These are phyloP conservation scores for Lomographa bimaculata DNA, from an alignment of 2,888 invertebrate species.

Conservation along the genomic window DNA sequence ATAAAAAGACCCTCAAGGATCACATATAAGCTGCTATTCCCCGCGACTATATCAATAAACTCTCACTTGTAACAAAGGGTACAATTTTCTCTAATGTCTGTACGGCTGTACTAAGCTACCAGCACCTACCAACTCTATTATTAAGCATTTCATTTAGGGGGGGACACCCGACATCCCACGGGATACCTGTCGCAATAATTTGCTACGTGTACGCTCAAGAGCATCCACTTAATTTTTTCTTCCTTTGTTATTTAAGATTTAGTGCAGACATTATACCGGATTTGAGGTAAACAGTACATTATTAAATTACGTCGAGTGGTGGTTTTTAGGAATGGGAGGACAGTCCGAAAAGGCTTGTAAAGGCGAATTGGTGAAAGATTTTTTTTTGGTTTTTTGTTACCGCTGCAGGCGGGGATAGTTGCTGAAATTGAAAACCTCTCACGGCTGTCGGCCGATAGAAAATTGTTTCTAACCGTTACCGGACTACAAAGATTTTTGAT, in stretches of 20 bases:
- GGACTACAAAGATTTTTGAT: too few relatives aligned
- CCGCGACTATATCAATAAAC: slow-evolving; percentile 48
- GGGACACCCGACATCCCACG: slow-evolving; percentile 60
- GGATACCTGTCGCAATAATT: slow-evolving; percentile 78
- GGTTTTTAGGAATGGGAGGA: slow-evolving; percentile 12
- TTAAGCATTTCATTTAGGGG: slow-evolving; percentile 76
- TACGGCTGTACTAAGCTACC: slow-evolving; percentile 57
- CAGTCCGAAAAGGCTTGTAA: slow-evolving; percentile 12
- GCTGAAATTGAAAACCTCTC: slow-evolving; percentile 5
- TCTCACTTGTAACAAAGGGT: slow-evolving; percentile 48
- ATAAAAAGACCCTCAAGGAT: slow-evolving; percentile 16
- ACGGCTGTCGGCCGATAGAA: neutral
- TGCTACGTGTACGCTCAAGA: slow-evolving; percentile 52
- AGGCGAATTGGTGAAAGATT: slow-evolving; percentile 6
- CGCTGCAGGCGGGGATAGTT: slow-evolving; percentile 1
- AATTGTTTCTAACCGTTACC: slow-evolving; percentile 1
- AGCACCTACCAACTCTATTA: slow-evolving; percentile 62
- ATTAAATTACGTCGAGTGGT: slow-evolving; percentile 32
- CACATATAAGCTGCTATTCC: slow-evolving; percentile 31
- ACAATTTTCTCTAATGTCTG: slow-evolving; percentile 58
- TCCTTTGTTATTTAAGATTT: slow-evolving; percentile 61
- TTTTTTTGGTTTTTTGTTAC: slow-evolving; percentile 5
- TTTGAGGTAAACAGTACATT: slow-evolving; percentile 47
- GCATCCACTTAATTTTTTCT: slow-evolving; percentile 48
- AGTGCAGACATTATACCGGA: slow-evolving; percentile 45